Conservation (phyloP, 2,113 vertebrate genomes). For the Hippotragus niger region DNA sequence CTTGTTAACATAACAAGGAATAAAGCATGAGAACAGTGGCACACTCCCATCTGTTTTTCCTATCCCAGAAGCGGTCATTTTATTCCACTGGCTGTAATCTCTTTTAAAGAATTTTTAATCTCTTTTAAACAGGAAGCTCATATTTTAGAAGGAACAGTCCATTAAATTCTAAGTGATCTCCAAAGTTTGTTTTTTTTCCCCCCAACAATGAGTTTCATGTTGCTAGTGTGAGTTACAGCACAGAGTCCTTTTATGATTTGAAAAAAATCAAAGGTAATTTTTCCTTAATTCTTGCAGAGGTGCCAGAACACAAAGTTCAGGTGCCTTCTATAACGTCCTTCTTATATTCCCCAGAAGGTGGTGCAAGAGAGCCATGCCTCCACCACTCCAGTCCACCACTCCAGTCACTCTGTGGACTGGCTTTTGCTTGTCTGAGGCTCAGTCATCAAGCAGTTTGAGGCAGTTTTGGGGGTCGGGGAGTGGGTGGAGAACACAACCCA, state of each 20-base stretch:
- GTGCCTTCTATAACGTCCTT: constrained; percentile 10
- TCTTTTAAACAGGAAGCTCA: background rate
- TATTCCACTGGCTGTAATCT: background rate
- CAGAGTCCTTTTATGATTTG: background rate
- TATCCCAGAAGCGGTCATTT: background rate
- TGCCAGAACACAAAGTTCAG: background rate
- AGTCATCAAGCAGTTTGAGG: background rate
- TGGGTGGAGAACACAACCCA: background rate
- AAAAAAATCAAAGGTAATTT: background rate
- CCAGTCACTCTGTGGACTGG: background rate
- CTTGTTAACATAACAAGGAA: background rate
- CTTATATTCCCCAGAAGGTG: constrained; percentile 46
- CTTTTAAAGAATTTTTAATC: background rate
- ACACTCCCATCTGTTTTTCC: background rate
- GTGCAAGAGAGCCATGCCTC: constrained; percentile 2
- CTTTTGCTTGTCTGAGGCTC: background rate
- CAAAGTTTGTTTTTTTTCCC: background rate
- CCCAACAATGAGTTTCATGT: background rate
- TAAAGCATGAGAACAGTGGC: background rate
- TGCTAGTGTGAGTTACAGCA: background rate
- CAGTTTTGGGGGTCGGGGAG: background rate
- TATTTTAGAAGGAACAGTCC: background rate
- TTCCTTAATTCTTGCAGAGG: background rate
- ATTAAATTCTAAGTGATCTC: background rate
- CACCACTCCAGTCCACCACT: background rate